These are phyloP conservation scores for Zaprionus africanus DNA, from an alignment of 1,140 invertebrate genomes.

Conservation along the genomic window DNA sequence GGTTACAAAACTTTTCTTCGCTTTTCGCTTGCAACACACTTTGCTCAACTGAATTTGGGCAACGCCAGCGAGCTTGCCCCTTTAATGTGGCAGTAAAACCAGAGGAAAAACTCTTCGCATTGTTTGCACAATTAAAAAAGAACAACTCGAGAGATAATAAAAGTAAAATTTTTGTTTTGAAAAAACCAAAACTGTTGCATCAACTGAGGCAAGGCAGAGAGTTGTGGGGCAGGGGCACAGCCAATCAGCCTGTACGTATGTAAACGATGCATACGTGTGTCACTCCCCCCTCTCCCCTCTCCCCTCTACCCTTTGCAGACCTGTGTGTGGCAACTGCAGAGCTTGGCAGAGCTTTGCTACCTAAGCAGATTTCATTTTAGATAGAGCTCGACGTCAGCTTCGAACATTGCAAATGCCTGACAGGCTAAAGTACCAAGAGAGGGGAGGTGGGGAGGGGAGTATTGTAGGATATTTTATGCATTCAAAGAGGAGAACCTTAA, in stretches of 20 bases:
- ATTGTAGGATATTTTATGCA: constrained; percentile 48
- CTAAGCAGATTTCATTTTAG: constrained; percentile 80
- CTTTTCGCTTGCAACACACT: constrained; percentile 51
- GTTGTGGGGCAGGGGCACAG: neutral
- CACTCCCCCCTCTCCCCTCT: neutral
- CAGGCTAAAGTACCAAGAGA: constrained; percentile 31
- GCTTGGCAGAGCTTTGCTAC: constrained; percentile 43
- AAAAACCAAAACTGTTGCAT: constrained; percentile 63
- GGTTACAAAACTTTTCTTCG: constrained; percentile 68
- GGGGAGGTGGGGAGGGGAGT: neutral
- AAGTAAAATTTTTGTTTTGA: constrained; percentile 36
- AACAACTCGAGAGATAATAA: constrained; percentile 38
- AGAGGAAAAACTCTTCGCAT: constrained; percentile 61
- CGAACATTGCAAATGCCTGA: constrained; percentile 57
- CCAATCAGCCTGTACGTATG: constrained; percentile 8
- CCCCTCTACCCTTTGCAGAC: neutral
- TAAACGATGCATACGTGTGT: constrained; percentile 16
- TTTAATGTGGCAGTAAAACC: constrained; percentile 51
- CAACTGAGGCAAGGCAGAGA: constrained; percentile 23
- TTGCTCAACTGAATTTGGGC: constrained; percentile 62
- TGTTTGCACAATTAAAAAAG: constrained; percentile 64
- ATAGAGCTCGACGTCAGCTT: constrained; percentile 70
- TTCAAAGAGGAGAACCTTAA: constrained; percentile 16
- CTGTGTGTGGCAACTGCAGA: constrained; percentile 8
- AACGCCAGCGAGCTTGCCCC: constrained; percentile 59